Percentiles rank a stretch among this genome's conserved stretches.
Evolutionary conservation across 1,140 invertebrate species (phyloP).

Genomic region (Penaeus japonicus): DNA sequence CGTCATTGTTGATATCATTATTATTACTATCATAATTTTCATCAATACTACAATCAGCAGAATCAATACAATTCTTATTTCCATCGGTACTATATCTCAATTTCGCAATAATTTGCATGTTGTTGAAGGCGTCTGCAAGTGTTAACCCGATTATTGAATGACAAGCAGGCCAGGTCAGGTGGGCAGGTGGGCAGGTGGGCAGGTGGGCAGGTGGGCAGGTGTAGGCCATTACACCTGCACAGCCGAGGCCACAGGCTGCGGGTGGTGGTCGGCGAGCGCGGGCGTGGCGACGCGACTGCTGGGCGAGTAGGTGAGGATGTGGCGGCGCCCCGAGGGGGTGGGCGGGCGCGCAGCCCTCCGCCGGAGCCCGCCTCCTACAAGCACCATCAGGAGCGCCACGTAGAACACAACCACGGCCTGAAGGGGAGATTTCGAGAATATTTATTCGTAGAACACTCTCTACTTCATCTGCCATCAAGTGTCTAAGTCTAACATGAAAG

Average conservation of each 20-base stretch:
- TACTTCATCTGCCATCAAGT: no score
- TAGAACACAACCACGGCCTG: conserved; percentile 49
- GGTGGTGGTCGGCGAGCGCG: conserved; percentile 39
- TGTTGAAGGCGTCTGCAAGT: no score
- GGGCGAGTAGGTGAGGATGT: conserved; percentile 43
- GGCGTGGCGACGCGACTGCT: conserved; percentile 23
- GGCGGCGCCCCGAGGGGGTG: conserved; percentile 25
- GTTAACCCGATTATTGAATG: no score
- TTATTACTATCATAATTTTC: no score
- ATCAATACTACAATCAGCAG: no score
- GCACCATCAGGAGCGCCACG: conserved; percentile 42
- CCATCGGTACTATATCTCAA: no score
- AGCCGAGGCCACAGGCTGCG: conserved; percentile 30
- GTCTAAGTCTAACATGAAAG: no score
- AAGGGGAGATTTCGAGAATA: neutral
- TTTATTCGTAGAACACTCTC: neutral
- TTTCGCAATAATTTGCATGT: no score
- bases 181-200: neutral
- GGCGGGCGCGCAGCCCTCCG: neutral
- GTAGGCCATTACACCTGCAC: conserved; percentile 14
- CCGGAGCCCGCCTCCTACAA: conserved; percentile 27
- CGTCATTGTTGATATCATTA: no score
- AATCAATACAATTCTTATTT: no score
- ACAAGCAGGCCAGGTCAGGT: neutral
- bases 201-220: neutral